Evolutionary conservation across 2,888 invertebrate species (phyloP), one percentile per base, ranked within the genome.

Genomic region (Trypoxylon attenuatum): DNA sequence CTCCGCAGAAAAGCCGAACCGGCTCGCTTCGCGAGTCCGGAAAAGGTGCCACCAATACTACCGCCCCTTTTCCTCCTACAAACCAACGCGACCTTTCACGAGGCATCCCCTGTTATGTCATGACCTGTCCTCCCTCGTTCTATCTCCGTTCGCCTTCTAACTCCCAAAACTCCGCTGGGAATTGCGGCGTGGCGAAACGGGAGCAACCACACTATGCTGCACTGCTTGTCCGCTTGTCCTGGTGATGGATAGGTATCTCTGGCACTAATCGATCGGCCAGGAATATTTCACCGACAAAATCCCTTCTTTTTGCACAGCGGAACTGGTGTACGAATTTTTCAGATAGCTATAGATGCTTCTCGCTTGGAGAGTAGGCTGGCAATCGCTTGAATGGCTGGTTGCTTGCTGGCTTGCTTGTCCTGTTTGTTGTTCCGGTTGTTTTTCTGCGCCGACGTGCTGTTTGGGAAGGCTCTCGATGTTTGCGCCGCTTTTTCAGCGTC

Each of bases 91-190:
- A 55, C 27, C 58, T 59, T 64, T n/a, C 71, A 68, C 66, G 74
- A 42, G 52, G 70, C 60, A 54, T 51, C 46, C 66, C 47, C 71
- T 71, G 82, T 83, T 81, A 81, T 82, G 81, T 84, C 84, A 82
- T 82, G 65, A 69, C 43, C 67, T 64, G 69, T 62, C 71, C 56
- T 42, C 47, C 62, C 54, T 45, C 47, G 23, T 21, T 29, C 41
- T 5, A 16, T 16, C 15, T 41, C 4, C 16, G 15, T n/a, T 5
- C 6, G 18, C n/a, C 23, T 25, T 8, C 25, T 23, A 41, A 8
- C 33, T 41, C 38, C 38, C 15, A 15, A 16, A 33, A 22, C 23
- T 18, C n/a, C 22, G 21, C 33, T 38, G 39, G 8, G 16, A 16
- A 16, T 25, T 18, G 6, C 41, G 22, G 18, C n/a, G 13, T 21